These are phyloP conservation scores for Drosophila erecta DNA, from an alignment of 1,140 invertebrate genomes.

Conservation along the genomic window DNA sequence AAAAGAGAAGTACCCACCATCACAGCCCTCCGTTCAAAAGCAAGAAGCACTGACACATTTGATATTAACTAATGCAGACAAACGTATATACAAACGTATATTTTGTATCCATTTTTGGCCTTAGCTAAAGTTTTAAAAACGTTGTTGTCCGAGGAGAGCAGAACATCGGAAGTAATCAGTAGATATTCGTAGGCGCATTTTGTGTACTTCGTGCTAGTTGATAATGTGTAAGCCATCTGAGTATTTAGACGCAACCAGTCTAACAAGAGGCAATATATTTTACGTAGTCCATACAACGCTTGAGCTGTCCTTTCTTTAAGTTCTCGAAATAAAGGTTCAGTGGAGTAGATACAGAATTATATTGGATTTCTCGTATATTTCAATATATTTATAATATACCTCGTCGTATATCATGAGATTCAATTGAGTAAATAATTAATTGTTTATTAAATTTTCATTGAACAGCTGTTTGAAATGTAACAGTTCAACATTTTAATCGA, in stretches of 20 bases:
- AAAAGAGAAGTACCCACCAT: conserved; percentile 32
- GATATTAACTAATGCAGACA: conserved; percentile 53
- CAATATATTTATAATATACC: no score
- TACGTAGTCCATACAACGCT: conserved; percentile 19
- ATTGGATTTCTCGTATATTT: no score
- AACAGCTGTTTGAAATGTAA: not conserved
- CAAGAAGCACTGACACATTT: conserved; percentile 26
- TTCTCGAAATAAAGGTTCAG: conserved; percentile 57
- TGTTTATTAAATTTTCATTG: not conserved
- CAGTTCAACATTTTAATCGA: no score
- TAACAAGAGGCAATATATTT: conserved; percentile 59
- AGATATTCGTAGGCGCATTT: conserved; percentile 26
- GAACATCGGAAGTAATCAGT: not conserved
- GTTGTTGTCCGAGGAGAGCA: conserved; percentile 19
- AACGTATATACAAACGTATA: conserved; percentile 40
- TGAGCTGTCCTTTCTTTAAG: conserved; percentile 57
- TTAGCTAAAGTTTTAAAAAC: conserved; percentile 60
- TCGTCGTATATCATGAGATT: no score
- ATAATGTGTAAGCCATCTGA: conserved; percentile 38
- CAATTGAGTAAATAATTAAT: no score
- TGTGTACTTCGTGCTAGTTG: conserved; percentile 53
- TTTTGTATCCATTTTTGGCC: conserved; percentile 51
- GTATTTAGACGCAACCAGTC: conserved; percentile 41
- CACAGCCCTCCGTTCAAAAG: conserved; percentile 64
- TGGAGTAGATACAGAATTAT: not conserved